Conservation (phyloP, 2,113 vertebrate species). For the Hydropotes inermis region DNA sequence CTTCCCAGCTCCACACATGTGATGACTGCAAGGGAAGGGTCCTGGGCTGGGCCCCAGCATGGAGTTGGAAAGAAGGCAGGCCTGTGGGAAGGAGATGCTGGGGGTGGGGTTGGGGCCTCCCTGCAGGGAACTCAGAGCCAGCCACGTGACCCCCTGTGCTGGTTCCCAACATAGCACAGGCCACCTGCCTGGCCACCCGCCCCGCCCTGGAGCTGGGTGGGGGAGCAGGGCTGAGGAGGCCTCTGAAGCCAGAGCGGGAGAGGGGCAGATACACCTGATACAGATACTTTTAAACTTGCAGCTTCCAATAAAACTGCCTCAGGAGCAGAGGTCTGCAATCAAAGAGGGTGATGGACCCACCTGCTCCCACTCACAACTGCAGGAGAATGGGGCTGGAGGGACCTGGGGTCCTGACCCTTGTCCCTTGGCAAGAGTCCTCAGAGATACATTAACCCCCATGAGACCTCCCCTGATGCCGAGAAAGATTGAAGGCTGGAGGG, state of each 20-base stretch:
- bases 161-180: not conserved
- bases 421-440: not conserved
- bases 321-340: not conserved
- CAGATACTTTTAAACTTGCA: not conserved
- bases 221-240: not conserved
- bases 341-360: not conserved
- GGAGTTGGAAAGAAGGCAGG: not conserved
- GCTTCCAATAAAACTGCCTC: not conserved
- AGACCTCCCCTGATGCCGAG: not conserved
- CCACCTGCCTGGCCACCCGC: not conserved
- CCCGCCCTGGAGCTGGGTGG: not conserved
- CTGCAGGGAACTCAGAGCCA: not conserved
- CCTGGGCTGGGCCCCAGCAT: not conserved
- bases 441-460: not conserved
- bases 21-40: not conserved
- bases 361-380: not conserved
- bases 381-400: not conserved
- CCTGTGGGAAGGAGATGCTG: rapidly evolving
- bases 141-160: not conserved
- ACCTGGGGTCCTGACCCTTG: not conserved
- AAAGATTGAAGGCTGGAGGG: not conserved
- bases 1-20: not conserved
- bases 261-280: not conserved
- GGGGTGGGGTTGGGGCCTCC: not conserved
- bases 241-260: not conserved